phyloP scores from a whole-genome alignment of 2,888 invertebrate species.

The Melanostoma mellinum region DNA sequence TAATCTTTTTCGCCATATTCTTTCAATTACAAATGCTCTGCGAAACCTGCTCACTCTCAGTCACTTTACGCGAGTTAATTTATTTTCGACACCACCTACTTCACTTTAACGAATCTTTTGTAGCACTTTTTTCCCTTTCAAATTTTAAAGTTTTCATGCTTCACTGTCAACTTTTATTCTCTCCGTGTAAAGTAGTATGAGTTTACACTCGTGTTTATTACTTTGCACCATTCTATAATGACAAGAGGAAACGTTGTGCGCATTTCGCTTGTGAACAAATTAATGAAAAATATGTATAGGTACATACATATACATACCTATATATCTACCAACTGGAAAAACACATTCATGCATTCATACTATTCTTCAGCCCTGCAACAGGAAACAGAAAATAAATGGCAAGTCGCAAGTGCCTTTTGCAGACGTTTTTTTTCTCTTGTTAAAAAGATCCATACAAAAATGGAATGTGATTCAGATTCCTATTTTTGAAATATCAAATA shows the following conservation, averaged over 20 bases:
- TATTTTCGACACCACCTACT: not conserved
- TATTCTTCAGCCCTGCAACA: constrained; percentile 31
- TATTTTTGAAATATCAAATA: constrained; percentile 40
- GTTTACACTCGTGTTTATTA: constrained; percentile 70
- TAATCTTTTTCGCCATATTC: too few relatives aligned
- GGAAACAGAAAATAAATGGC: constrained; percentile 70
- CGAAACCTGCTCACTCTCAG: too few relatives aligned
- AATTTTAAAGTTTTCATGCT: constrained; percentile 22
- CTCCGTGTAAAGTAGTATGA: constrained; percentile 56
- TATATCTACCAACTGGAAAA: not conserved
- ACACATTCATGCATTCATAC: constrained; percentile 1
- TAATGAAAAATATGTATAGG: constrained; percentile 38
- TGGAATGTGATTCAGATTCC: constrained; percentile 53
- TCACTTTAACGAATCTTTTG: constrained; percentile 15
- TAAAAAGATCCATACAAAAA: constrained; percentile 20
- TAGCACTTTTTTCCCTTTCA: constrained; percentile 4
- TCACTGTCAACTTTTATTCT: constrained; percentile 8
- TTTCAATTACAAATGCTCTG: too few relatives aligned
- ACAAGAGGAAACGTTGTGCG: constrained; percentile 66
- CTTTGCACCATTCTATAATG: constrained; percentile 69
- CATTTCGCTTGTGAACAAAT: constrained; percentile 42
- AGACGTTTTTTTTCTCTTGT: constrained; percentile 22
- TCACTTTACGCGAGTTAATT: too few relatives aligned
- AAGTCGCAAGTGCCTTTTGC: constrained; percentile 58
- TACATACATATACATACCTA: constrained; percentile 6